Evolutionary conservation across 1,140 invertebrate genomes (phyloP).

Genomic region (Lepidurus packardi): DNA sequence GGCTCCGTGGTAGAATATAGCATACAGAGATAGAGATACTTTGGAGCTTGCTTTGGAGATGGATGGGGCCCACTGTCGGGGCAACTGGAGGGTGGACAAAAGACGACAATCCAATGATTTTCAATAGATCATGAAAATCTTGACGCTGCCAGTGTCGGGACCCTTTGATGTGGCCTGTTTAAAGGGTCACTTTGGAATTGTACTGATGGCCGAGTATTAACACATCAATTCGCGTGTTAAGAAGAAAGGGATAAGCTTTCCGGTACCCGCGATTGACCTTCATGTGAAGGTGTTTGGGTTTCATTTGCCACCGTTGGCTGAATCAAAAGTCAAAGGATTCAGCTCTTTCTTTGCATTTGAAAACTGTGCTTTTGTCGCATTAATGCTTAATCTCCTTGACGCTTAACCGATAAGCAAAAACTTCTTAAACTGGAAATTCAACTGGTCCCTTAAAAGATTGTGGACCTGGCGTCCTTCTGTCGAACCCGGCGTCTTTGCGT

Average conservation of each 20-base stretch:
- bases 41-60: too few relatives aligned
- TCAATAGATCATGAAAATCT: constrained; percentile 15
- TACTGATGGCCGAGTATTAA: not conserved
- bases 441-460: too few relatives aligned
- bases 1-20: not conserved
- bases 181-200: not conserved
- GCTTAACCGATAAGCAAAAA: too few relatives aligned
- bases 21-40: not conserved
- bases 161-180: constrained; percentile 18
- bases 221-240: not conserved
- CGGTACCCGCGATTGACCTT: not conserved
- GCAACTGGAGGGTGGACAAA: not conserved
- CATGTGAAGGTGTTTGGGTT: too few relatives aligned
- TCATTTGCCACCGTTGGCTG: too few relatives aligned
- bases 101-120: constrained; percentile 11
- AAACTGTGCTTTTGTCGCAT: too few relatives aligned
- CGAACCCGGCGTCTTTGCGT: too few relatives aligned
- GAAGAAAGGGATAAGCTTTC: not conserved
- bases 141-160: not conserved
- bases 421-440: too few relatives aligned
- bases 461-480: too few relatives aligned
- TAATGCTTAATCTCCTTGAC: too few relatives aligned
- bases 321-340: too few relatives aligned
- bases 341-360: too few relatives aligned
- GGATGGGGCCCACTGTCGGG: not conserved